Conservation (phyloP, 2,888 invertebrate genomes). For the Drosophila lutescens region DNA sequence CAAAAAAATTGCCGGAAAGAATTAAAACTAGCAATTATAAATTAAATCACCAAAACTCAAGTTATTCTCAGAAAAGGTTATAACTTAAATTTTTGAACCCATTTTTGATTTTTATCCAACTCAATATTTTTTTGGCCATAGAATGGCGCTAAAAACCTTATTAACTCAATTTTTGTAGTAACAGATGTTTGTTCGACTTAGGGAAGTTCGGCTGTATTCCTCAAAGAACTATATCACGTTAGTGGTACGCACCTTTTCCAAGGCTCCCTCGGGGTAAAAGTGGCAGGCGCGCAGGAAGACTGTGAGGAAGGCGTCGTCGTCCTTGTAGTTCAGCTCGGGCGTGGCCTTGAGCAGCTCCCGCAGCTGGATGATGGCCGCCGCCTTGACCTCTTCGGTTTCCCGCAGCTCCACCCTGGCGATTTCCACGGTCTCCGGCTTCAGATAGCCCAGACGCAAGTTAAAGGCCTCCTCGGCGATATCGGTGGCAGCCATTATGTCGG, state of each 20-base stretch:
- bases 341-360: constrained; percentile 88
- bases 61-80: too few relatives aligned
- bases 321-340: constrained; percentile 88
- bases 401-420: constrained; percentile 88
- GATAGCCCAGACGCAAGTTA: constrained; percentile 86
- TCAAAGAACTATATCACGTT: neutral
- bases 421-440: constrained; percentile 86
- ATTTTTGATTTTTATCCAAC: too few relatives aligned
- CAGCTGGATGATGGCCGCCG: constrained; percentile 86
- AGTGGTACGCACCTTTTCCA: constrained; percentile 87
- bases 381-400: constrained; percentile 89
- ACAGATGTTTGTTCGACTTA: too few relatives aligned
- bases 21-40: too few relatives aligned
- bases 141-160: too few relatives aligned
- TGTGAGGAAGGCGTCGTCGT: constrained; percentile 91
- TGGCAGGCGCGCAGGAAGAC: constrained; percentile 93
- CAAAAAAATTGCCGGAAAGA: too few relatives aligned
- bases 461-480: constrained; percentile 85
- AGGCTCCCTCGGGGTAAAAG: constrained; percentile 92
- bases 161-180: too few relatives aligned
- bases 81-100: too few relatives aligned
- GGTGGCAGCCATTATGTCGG: constrained; percentile 73
- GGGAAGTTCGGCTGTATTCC: neutral
- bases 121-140: too few relatives aligned
- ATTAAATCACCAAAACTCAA: too few relatives aligned